Conservation (phyloP, 1,140 invertebrate species). For the Drosophila oshimai region DNA sequence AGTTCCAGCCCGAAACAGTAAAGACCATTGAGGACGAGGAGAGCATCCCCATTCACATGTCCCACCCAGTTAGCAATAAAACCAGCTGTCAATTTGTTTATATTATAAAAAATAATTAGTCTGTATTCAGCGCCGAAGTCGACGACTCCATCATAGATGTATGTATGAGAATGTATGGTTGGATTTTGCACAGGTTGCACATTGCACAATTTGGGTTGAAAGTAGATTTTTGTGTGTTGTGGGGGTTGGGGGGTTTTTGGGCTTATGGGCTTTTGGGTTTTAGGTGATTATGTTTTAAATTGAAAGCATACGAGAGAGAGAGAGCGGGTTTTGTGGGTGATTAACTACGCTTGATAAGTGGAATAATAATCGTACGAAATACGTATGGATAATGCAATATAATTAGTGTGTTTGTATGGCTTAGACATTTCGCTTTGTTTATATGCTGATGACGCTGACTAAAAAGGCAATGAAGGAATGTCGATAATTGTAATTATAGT, state of each 20-base stretch:
- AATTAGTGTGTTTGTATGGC: conserved; percentile 58
- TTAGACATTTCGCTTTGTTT: conserved; percentile 43
- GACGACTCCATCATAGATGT: conserved; percentile 73
- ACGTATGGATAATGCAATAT: conserved; percentile 73
- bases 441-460: conserved; percentile 67
- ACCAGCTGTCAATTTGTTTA: conserved; percentile 79
- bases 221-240: conserved; percentile 17
- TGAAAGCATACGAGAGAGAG: conserved; percentile 57
- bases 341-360: conserved; percentile 76
- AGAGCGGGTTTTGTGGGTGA: conserved; percentile 46
- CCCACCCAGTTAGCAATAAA: conserved; percentile 57
- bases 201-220: conserved; percentile 39
- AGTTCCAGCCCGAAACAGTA: neutral
- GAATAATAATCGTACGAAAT: conserved; percentile 74
- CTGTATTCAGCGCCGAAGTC: conserved; percentile 76
- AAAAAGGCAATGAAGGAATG: conserved; percentile 70
- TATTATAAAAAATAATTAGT: conserved; percentile 81
- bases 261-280: neutral
- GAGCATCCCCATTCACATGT: conserved; percentile 1
- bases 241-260: neutral
- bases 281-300: conserved; percentile 60
- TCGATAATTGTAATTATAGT: conserved; percentile 37
- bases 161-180: conserved; percentile 44
- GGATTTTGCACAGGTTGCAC: conserved; percentile 38
- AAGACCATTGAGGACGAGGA: neutral